These are phyloP conservation scores for Melanaphis sacchari DNA, from an alignment of 1,140 invertebrate genomes.

Conservation along the genomic window DNA sequence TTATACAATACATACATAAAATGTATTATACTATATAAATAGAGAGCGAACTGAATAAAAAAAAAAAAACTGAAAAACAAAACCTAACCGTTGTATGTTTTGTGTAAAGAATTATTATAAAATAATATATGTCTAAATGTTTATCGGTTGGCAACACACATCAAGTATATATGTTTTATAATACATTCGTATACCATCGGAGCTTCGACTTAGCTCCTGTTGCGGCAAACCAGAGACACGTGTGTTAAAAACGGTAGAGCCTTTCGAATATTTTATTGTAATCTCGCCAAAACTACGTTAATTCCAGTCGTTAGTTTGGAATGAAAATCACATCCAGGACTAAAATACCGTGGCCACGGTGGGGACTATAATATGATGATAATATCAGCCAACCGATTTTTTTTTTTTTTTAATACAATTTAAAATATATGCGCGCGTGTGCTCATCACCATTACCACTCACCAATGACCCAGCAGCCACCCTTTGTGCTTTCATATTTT, in stretches of 20 bases:
- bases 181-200: background rate
- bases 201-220: background rate
- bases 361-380: background rate
- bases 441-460: background rate
- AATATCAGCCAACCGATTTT: background rate
- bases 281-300: slow-evolving; percentile 9
- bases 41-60: background rate
- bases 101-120: background rate
- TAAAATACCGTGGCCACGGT: background rate
- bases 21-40: background rate
- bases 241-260: background rate
- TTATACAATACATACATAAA: too few species aligned
- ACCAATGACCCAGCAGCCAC: background rate
- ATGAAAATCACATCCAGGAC: slow-evolving; percentile 46
- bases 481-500: background rate
- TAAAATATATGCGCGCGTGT: background rate
- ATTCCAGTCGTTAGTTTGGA: slow-evolving; percentile 52
- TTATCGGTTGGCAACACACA: background rate
- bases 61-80: too few species aligned
- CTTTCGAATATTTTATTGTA: background rate
- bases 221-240: too few species aligned
- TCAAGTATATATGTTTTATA: background rate
- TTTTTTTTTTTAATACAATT: background rate
- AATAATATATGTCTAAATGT: background rate
- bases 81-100: background rate